Base-by-base conservation (phyloP, 1,140 invertebrate species). In the Atopsyche davidsoni region DNA sequence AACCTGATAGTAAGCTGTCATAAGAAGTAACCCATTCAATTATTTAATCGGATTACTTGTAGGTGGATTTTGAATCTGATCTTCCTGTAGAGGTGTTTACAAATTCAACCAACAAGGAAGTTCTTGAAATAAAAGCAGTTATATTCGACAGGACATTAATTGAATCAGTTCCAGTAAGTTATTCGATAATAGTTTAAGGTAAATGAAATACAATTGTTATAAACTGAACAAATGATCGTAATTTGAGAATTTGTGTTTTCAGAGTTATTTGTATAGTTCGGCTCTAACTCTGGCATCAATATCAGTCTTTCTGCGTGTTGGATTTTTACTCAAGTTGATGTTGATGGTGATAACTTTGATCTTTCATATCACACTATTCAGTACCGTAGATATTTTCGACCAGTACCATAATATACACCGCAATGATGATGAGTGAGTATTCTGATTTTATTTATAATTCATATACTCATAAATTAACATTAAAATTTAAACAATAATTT, bases 221-320 rank as follows among this genome's bases (percentile, higher is more conserved):
- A 28, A 6, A n/a, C 6, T 28, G 24, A 28, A 7, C 6, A 28
- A 28, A 28, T 28, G n/a, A 7, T 7, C 24, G 24, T 28, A 7
- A 28, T 7, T 28, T 9, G 4, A 9, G 32, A 46, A 11, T 57
- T 63, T 61, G 58, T 59, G 31, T 25, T 73, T 75, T 25, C 73
- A 89, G 86, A 83, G 86, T 4, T 92, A 87, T 62, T 61, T 90
- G 0, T 84, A 87, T 63, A 87, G 86, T 53, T 84, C 87, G 34
- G 83, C 86, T 19, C 70, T 93, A 21, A 82, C 83, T 0, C 61
- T 94, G 34, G 77, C 86, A 0, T 79, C 82, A 0, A 86, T 90
- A 54, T 92, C 87, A 36, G 82, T 90, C 9, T 92, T 94, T 68
- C 75, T 94, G 3, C 76, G 86, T 39, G 79, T 90, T 4, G 87